Conservation (phyloP, 2,888 invertebrate genomes). For the Rhopalosiphum nymphaeae region DNA sequence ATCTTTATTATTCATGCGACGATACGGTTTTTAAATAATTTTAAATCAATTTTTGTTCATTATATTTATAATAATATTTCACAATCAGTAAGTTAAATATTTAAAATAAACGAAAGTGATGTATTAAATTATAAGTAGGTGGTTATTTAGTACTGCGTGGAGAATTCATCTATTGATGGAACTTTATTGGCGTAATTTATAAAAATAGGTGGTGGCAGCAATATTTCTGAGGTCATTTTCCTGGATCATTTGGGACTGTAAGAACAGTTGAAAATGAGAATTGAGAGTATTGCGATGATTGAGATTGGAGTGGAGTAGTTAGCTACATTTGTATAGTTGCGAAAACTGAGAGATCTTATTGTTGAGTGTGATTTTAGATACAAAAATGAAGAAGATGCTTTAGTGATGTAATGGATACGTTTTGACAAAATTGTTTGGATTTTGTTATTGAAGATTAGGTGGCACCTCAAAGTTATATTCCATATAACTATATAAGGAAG, state of each 20-base stretch:
- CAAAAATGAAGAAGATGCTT: not conserved
- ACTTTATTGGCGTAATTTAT: not conserved
- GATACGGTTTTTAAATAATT: not conserved
- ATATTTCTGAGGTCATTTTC: not conserved
- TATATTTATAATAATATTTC: not conserved
- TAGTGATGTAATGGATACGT: not conserved
- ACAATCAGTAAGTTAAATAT: not conserved
- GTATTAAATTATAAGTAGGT: not conserved
- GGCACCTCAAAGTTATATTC: not conserved
- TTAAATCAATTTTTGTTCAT: not conserved
- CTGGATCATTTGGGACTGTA: not conserved
- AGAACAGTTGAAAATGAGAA: not conserved
- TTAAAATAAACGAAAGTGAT: not conserved
- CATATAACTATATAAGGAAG: not conserved
- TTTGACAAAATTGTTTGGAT: not conserved
- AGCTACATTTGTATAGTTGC: not conserved
- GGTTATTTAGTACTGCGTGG: not conserved
- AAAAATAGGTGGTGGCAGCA: not conserved
- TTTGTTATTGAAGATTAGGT: not conserved
- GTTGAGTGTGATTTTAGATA: not conserved
- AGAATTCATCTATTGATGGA: not conserved
- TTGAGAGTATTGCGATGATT: not conserved
- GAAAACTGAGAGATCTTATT: not conserved
- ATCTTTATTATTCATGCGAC: not conserved
- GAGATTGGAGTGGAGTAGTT: not conserved